Evolutionary conservation across 2,888 invertebrate species (phyloP), one percentile per base, ranked within the genome.

Genomic region (Galeopsomyia nigrocyanea): DNA sequence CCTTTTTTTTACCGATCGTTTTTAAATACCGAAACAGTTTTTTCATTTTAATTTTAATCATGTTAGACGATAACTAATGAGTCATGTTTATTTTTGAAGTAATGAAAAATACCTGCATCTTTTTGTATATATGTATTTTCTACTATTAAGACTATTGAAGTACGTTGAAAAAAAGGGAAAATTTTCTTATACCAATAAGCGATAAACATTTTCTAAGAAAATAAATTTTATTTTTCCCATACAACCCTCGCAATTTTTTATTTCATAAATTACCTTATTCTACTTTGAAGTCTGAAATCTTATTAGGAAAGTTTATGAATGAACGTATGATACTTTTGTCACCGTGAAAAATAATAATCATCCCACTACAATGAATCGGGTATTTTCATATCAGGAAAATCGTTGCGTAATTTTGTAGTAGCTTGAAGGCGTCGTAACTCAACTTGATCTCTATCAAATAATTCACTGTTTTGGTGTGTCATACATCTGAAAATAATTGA

Each of bases 341-440:
- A 39, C 13, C 26, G n/a, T 26, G 26, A 31, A 21, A 13, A 53
- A 21, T 55, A 9, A 49, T 22, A 60, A 60, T n/a, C 1, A n/a
- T n/a, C n/a, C n/a, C n/a, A 56, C 50, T 26, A 19, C 51, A 39
- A 53, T 10, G 62, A 19, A 47, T 66, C 22, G 21, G 69, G 57
- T 19, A 74, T n/a, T 49, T 70, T 31, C 3, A 74, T 46, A 67
- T 74, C 66, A n/a, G 66, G 70, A 51, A 53, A 57, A 22, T 70
- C 58, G n/a, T n/a, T 19, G 3, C 6, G 26, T 14, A 70, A 0
- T 58, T 67, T 65, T 14, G 19, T n/a, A 0, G n/a, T 47, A 1
- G 67, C 46, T 60, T 63, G n/a, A 9, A 22, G 47, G 1, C 51
- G 49, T 17, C 9, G 56, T 3, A 63, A 0, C 19, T 70, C 31